Percentiles rank a stretch among this genome's conserved stretches.
phyloP scores from a whole-genome alignment of 2,888 invertebrate species.

The Drosophila meridiana region DNA sequence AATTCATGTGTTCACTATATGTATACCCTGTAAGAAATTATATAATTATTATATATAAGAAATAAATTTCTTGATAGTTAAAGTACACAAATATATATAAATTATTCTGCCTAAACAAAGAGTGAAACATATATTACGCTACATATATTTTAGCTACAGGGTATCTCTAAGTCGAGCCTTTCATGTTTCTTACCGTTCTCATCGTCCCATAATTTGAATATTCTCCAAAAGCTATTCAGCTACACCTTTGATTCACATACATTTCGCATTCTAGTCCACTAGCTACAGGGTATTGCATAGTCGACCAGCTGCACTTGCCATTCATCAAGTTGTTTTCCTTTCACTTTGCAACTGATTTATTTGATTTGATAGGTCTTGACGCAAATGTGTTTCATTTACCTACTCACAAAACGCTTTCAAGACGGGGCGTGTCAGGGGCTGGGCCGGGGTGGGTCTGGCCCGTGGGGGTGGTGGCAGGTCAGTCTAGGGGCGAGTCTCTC shows the following conservation, averaged over 20 bases:
- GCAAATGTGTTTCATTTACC: conserved; percentile 72
- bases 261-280: neutral
- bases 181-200: too few species aligned
- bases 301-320: neutral
- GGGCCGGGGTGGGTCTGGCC: conserved; percentile 4
- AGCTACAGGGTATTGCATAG: neutral
- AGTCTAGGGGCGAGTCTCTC: conserved; percentile 6
- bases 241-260: too few species aligned
- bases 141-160: too few species aligned
- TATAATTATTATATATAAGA: too few species aligned
- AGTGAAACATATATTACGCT: too few species aligned
- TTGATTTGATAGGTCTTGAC: conserved; percentile 71
- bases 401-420: conserved; percentile 21
- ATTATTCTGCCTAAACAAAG: too few species aligned
- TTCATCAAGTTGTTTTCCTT: conserved; percentile 16
- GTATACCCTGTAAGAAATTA: neutral
- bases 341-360: conserved; percentile 61
- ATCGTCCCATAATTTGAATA: too few species aligned
- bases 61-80: too few species aligned
- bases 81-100: too few species aligned
- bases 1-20: neutral
- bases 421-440: neutral
- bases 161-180: too few species aligned
- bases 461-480: neutral
- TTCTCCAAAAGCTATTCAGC: too few species aligned